Conservation (phyloP, 1,140 invertebrate genomes). For the Globodera ellingtonae region DNA sequence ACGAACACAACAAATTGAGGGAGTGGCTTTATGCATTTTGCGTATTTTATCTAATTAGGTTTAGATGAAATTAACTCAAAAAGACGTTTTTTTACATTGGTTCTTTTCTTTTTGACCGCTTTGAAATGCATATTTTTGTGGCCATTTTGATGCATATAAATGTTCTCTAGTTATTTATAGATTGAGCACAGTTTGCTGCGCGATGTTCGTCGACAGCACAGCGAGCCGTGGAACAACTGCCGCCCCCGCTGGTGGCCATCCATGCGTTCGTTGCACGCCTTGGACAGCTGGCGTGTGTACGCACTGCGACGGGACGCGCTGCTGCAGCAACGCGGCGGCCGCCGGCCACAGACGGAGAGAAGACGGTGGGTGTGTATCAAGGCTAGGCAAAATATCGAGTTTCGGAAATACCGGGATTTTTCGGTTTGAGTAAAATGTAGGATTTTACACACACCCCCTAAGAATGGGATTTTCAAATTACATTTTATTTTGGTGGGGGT, state of each 20-base stretch:
- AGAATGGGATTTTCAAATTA: too few species aligned
- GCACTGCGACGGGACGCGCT: not conserved
- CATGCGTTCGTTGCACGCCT: not conserved
- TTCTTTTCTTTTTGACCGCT: too few species aligned
- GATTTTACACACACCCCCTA: too few species aligned
- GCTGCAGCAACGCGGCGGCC: not conserved
- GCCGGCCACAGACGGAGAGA: not conserved
- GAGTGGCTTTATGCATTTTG: too few species aligned
- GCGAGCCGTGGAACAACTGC: constrained; percentile 16
- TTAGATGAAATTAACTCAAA: too few species aligned
- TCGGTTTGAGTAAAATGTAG: too few species aligned
- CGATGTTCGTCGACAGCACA: not conserved
- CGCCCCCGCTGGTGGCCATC: constrained; percentile 21
- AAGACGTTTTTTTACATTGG: too few species aligned
- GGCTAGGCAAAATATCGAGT: not conserved
- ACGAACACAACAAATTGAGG: too few species aligned
- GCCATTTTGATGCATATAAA: not conserved
- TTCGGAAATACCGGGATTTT: too few species aligned
- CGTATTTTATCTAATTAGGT: too few species aligned
- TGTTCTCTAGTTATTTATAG: not conserved
- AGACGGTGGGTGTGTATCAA: not conserved
- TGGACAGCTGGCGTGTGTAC: constrained; percentile 19
- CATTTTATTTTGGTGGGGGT: too few species aligned
- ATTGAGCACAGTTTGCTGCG: constrained; percentile 3
- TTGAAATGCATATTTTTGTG: not conserved